Evolutionary conservation across 2,888 invertebrate genomes (phyloP).

Genomic region (Athalia rosae): DNA sequence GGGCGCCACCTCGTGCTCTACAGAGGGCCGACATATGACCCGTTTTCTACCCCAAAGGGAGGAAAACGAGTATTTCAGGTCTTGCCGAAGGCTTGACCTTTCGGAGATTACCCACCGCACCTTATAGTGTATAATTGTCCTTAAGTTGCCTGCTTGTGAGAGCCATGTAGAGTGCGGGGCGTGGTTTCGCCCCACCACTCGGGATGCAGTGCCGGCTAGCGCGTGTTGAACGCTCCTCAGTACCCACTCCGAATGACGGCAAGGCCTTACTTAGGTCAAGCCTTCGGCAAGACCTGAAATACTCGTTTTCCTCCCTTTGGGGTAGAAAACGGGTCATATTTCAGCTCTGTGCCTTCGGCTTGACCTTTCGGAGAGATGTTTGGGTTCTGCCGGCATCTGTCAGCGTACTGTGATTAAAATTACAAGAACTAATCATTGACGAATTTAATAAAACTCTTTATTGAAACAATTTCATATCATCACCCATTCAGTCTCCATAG

Average conservation of each 20-base stretch:
- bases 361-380: conserved; percentile 33
- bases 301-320: conserved; percentile 32
- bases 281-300: conserved; percentile 43
- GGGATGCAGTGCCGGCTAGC: conserved; percentile 22
- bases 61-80: conserved; percentile 20
- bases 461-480: no score
- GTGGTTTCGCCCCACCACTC: not conserved
- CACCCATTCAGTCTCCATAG: no score
- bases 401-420: conserved; percentile 28
- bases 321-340: conserved; percentile 26
- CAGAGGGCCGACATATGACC: no score
- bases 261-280: conserved; percentile 46
- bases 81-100: conserved; percentile 14
- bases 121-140: conserved; percentile 7
- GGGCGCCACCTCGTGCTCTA: no score
- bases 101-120: conserved; percentile 27
- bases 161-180: not conserved
- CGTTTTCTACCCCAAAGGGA: conserved; percentile 36
- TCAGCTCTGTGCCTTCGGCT: conserved; percentile 29
- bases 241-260: conserved; percentile 31
- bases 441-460: no score
- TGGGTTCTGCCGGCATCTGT: conserved; percentile 21
- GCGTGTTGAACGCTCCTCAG: not conserved
- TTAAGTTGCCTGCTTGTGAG: not conserved
- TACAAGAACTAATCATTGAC: no score